Evolutionary conservation across 2,888 invertebrate genomes (phyloP).

Genomic region (Ischnura elegans): DNA sequence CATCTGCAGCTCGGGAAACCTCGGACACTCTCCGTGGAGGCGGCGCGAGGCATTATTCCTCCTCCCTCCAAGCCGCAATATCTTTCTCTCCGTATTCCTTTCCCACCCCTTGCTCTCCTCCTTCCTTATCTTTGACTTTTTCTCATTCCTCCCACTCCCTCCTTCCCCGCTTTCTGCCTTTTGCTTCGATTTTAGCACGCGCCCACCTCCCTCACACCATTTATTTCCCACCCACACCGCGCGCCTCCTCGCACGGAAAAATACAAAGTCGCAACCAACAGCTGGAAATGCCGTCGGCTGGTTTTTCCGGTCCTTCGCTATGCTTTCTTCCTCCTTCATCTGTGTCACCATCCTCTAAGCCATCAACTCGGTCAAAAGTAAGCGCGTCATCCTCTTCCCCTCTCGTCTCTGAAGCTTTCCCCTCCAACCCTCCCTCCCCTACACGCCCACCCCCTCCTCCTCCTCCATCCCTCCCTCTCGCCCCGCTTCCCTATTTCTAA

Average conservation of each 20-base stretch:
- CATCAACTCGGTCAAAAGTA: neutral
- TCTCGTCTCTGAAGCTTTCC: neutral
- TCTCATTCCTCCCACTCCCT: neutral
- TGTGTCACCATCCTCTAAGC: neutral
- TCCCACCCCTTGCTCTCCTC: too few relatives aligned
- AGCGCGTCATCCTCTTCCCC: neutral
- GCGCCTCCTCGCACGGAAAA: neutral
- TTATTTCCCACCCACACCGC: neutral
- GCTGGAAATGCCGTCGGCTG: conserved; percentile 34
- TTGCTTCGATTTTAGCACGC: conserved; percentile 3
- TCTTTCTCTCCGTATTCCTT: neutral
- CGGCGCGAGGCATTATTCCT: neutral
- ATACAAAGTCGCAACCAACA: neutral
- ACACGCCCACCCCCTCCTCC: neutral
- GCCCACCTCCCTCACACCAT: neutral
- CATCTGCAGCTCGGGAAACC: conserved; percentile 52
- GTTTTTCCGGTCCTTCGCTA: conserved; percentile 33
- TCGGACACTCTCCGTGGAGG: neutral
- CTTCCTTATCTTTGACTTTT: neutral
- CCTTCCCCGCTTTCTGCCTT: neutral
- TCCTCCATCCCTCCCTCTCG: neutral
- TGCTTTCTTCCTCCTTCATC: conserved; percentile 17
- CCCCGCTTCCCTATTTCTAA: neutral
- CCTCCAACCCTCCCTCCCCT: neutral
- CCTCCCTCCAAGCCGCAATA: neutral